Percentiles rank a stretch among this genome's conserved stretches.
These are phyloP conservation scores for Trichonephila clavata DNA, from an alignment of 1,140 invertebrate genomes.

Conservation along the genomic window DNA sequence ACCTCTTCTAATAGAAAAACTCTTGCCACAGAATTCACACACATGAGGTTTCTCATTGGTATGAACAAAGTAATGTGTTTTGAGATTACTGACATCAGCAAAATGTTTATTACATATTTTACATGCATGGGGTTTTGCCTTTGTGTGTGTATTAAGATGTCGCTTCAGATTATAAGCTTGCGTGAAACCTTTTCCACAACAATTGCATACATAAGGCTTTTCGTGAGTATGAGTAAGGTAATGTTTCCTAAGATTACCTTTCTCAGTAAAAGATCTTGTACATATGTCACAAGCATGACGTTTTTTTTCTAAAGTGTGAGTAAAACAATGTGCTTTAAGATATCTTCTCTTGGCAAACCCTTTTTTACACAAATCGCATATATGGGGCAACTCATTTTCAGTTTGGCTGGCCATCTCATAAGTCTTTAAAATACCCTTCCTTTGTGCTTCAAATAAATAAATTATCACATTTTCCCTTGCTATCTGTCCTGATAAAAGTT, in stretches of 20 bases:
- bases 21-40: slow-evolving; percentile 36
- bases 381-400: slow-evolving; percentile 93
- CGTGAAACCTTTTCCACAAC: slow-evolving; percentile 79
- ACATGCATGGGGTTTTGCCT: slow-evolving; percentile 42
- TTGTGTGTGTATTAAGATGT: slow-evolving; percentile 16
- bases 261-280: slow-evolving; percentile 98
- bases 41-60: slow-evolving; percentile 41
- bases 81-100: slow-evolving; percentile 9
- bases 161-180: neutral
- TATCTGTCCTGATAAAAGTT: too few relatives aligned
- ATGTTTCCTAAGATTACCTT: slow-evolving; percentile 98
- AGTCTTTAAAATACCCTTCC: too few relatives aligned
- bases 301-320: slow-evolving; percentile 96
- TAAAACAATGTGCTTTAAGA: slow-evolving; percentile 97
- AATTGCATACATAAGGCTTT: slow-evolving; percentile 95
- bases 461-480: too few relatives aligned
- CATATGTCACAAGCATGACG: slow-evolving; percentile 97
- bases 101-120: slow-evolving; percentile 17
- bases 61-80: slow-evolving; percentile 23
- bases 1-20: neutral
- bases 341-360: slow-evolving; percentile 99
- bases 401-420: too few relatives aligned
- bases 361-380: slow-evolving; percentile 96
- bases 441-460: too few relatives aligned
- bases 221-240: slow-evolving; percentile 99